Base-by-base conservation (phyloP, 2,797 vertebrate species). In the Sardinella longiceps region DNA sequence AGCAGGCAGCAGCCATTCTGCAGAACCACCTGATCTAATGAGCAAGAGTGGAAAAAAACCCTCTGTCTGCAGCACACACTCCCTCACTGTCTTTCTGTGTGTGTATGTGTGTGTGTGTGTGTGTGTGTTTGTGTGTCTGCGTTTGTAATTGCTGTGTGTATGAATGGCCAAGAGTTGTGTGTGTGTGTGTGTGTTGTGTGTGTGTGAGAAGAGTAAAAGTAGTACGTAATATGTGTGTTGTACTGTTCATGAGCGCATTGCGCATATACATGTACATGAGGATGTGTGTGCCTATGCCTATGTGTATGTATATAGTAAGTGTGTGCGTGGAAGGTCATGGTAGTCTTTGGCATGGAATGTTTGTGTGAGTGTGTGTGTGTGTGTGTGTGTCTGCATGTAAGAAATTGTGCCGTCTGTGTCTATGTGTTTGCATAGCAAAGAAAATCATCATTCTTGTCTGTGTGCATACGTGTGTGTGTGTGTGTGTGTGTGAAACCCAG, bases 61-160 rank as follows among this genome's bases (percentile, higher is more conserved):
- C 28, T 74, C 66, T 74, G 30, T 74, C 30, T 74, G 66, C n/a
- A n/a, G n/a, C n/a, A n/a, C n/a, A n/a, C n/a, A 30, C 66, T 74
- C 30, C 33, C 18, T 30, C 66, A 39, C 66, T 74, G 60, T 30
- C 58, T 63, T 63, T 25, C 66, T 37, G 66, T 63, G 25, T 30
- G 10, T 28, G 66, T 18, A 1, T 74, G 63, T 37, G 63, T 70
- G 60, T 63, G 5, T 63, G 25, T 30, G 25, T 63, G 25, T 30
- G 10, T 28, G 66, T 39, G 12, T 74, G 63, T 37, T 28, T 70
- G 60, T 63, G 25, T 63, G 7, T 30, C 25, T 2, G 60, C 30
- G 60, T 63, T 23, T 60, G 23, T 74, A n/a, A n/a, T n/a, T n/a
- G n/a, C n/a, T n/a, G n/a, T n/a, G n/a, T n/a, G n/a, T n/a, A n/a